Percentiles rank a stretch among this genome's conserved stretches.
These are phyloP conservation scores for Actinemys pallida DNA, from an alignment of 2,113 vertebrate species.

Conservation along the genomic window DNA sequence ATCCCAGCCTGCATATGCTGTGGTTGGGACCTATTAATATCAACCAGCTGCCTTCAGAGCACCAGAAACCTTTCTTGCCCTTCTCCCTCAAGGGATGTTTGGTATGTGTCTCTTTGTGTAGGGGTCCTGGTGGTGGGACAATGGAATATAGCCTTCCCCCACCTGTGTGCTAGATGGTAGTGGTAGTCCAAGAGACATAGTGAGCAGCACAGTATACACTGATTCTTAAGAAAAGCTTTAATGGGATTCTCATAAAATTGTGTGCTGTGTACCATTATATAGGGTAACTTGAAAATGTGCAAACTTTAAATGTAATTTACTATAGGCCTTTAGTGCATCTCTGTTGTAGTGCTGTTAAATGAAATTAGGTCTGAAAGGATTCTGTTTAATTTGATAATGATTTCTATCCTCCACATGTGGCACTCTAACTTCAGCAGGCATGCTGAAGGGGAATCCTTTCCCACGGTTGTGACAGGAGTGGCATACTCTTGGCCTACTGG, in stretches of 20 bases:
- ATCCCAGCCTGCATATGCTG: too few relatives aligned
- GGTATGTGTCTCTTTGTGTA: too few relatives aligned
- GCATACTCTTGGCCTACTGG: neutral
- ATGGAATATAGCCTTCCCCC: neutral
- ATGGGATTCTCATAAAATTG: neutral
- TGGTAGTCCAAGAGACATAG: neutral
- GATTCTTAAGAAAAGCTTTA: neutral
- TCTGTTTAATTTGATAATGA: neutral
- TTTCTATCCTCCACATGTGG: fast-evolving
- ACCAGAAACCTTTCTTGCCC: too few relatives aligned
- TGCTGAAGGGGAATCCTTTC: neutral
- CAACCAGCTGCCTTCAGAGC: too few relatives aligned
- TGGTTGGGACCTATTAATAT: too few relatives aligned
- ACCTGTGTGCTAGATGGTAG: neutral
- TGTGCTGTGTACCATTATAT: neutral
- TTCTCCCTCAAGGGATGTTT: too few relatives aligned
- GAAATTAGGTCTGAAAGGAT: neutral
- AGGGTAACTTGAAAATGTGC: neutral
- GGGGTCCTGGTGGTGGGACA: too few relatives aligned
- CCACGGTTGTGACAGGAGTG: neutral
- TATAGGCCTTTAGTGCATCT: neutral
- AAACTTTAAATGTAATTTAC: neutral
- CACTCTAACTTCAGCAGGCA: fast-evolving
- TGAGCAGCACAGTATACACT: neutral
- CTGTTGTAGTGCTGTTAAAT: neutral